phyloP scores from a whole-genome alignment of 1,140 invertebrate species.

The Papilio xuthus region DNA sequence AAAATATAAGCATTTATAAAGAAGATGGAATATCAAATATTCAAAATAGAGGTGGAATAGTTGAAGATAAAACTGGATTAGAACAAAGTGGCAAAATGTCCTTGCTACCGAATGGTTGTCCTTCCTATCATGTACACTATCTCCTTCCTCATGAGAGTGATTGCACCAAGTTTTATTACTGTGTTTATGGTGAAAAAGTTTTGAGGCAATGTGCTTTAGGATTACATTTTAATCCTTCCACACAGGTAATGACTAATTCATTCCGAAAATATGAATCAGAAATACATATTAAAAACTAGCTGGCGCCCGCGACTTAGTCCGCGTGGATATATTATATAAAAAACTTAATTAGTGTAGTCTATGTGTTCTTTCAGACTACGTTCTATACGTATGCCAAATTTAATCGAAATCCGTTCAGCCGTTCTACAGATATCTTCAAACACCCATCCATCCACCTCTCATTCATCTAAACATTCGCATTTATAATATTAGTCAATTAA shows the following conservation, averaged over 20 bases:
- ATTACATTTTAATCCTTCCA: constrained; percentile 41
- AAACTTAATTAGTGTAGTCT: no score
- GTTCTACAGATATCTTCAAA: no score
- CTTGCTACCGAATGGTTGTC: constrained; percentile 47
- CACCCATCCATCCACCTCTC: no score
- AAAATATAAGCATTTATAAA: neutral
- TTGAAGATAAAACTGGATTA: no score
- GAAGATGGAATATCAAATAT: neutral
- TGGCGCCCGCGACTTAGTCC: no score
- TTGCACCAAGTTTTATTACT: constrained; percentile 56
- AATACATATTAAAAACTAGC: neutral
- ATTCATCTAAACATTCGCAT: no score
- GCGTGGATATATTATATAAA: no score
- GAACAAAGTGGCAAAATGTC: neutral
- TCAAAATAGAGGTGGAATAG: neutral
- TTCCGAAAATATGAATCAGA: neutral
- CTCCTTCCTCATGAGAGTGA: constrained; percentile 52
- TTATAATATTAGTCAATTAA: no score
- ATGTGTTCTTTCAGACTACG: no score
- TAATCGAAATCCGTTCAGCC: no score
- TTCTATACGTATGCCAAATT: no score
- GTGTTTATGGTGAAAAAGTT: constrained; percentile 48
- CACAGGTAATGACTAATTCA: constrained; percentile 36
- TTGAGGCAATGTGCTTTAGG: constrained; percentile 43
- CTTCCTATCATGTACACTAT: constrained; percentile 44